A percentile compares a stretch with the other conserved stretches of the same genome.
Conservation (phyloP, 2,888 invertebrate genomes). For the Eretmocerus hayati region DNA sequence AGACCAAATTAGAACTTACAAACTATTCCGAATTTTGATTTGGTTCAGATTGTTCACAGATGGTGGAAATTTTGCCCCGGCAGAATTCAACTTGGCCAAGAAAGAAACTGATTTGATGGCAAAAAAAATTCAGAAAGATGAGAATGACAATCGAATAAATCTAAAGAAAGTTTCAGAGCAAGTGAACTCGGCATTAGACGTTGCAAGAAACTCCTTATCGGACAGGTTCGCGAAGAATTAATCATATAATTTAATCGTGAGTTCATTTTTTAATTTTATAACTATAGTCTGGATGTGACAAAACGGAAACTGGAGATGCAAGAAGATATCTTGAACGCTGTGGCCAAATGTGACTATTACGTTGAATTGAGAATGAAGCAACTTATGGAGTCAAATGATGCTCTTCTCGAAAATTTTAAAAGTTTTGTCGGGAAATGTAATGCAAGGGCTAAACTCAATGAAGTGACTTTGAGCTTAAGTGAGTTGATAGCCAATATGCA, state of each 20-base stretch:
- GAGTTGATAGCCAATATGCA: neutral
- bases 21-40: neutral
- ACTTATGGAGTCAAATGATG: neutral
- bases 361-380: slow-evolving; percentile 13
- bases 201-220: slow-evolving; percentile 4
- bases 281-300: slow-evolving; percentile 15
- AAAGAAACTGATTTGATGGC: slow-evolving; percentile 15
- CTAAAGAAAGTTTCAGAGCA: slow-evolving; percentile 13
- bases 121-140: slow-evolving; percentile 22
- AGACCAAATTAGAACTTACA: too few relatives aligned
- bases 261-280: neutral
- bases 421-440: slow-evolving; percentile 10
- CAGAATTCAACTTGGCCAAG: slow-evolving; percentile 21
- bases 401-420: neutral
- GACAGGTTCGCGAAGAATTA: slow-evolving; percentile 7
- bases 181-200: slow-evolving; percentile 9
- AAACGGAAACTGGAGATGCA: slow-evolving; percentile 21
- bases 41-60: slow-evolving; percentile 24
- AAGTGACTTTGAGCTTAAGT: neutral
- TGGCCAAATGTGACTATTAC: slow-evolving; percentile 22
- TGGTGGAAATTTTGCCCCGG: slow-evolving; percentile 23
- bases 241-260: neutral
- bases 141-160: slow-evolving; percentile 13
- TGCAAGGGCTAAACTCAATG: neutral
- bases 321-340: slow-evolving; percentile 17